Conservation (phyloP, 2,113 vertebrate species). For the Ophthalmolycus amberensis region DNA sequence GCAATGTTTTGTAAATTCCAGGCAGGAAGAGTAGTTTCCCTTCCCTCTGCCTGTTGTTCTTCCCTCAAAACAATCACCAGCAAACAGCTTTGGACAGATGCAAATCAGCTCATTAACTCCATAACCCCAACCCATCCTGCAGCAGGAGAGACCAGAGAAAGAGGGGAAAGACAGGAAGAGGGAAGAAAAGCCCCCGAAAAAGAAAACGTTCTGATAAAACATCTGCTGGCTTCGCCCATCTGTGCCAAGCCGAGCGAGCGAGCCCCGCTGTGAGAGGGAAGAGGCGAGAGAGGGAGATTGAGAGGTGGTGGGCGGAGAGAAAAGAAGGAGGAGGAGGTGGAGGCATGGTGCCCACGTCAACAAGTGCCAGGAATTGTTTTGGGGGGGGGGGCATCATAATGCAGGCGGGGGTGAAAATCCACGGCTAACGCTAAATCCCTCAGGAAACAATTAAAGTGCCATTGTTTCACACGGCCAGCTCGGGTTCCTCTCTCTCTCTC, state of each 20-base stretch:
- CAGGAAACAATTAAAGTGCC: constrained; percentile 79
- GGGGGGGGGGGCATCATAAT: constrained; percentile 59
- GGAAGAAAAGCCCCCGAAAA: neutral
- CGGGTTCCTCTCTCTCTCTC: constrained; percentile 12
- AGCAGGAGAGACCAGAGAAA: constrained; percentile 44
- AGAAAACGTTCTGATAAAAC: constrained; percentile 67
- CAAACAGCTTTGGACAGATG: constrained; percentile 80
- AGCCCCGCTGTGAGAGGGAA: constrained; percentile 51
- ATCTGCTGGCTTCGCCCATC: constrained; percentile 80
- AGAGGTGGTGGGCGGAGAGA: constrained; percentile 55
- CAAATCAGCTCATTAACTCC: constrained; percentile 82
- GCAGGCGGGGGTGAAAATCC: constrained; percentile 57
- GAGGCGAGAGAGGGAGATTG: constrained; percentile 45
- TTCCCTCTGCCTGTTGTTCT: constrained; percentile 58
- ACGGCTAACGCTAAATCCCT: constrained; percentile 67
- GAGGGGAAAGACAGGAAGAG: constrained; percentile 22
- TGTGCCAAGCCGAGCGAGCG: constrained; percentile 76
- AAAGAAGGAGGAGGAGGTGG: constrained; percentile 55
- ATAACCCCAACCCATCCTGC: constrained; percentile 72
- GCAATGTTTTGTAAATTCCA: constrained; percentile 26
- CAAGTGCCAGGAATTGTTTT: constrained; percentile 70
- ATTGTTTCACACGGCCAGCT: constrained; percentile 57
- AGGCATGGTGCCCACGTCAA: constrained; percentile 70
- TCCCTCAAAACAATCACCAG: constrained; percentile 77
- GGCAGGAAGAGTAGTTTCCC: constrained; percentile 34